Evolutionary conservation across 2,113 vertebrate species (phyloP).

Genomic region (Calyptomena viridis): DNA sequence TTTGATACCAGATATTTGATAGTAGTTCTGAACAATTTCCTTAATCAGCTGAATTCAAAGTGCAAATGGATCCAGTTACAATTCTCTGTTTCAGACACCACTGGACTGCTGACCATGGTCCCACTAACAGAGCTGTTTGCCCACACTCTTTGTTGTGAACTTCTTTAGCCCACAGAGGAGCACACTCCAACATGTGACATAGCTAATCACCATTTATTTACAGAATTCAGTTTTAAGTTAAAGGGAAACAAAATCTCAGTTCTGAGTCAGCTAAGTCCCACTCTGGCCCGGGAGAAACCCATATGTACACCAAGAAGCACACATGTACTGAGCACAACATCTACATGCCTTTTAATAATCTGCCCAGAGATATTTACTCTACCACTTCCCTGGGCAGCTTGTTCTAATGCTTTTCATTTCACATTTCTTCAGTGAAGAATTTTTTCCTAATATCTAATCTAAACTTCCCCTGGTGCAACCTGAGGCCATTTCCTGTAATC

Average conservation of each 20-base stretch:
- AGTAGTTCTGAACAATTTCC: background rate
- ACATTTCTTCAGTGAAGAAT: background rate
- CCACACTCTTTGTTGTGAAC: background rate
- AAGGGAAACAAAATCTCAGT: background rate
- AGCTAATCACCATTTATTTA: background rate
- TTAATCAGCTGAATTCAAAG: background rate
- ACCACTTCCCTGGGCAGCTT: background rate
- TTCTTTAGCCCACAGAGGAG: background rate
- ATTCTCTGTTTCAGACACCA: background rate
- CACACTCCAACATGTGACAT: background rate
- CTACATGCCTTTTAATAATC: accelerated
- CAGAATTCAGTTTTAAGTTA: background rate
- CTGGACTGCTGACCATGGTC: background rate
- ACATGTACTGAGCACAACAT: accelerated
- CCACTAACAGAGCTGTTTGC: background rate
- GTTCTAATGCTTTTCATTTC: background rate
- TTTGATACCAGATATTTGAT: background rate
- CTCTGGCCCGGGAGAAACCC: background rate
- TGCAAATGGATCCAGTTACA: background rate
- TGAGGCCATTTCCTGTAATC: background rate
- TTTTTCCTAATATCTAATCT: background rate
- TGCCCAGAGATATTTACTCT: background rate
- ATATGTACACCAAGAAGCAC: background rate
- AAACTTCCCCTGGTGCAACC: background rate
- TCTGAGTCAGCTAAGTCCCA: background rate